These are phyloP conservation scores for Tympanuchus pallidicinctus DNA, from an alignment of 2,113 vertebrate species.

Conservation along the genomic window DNA sequence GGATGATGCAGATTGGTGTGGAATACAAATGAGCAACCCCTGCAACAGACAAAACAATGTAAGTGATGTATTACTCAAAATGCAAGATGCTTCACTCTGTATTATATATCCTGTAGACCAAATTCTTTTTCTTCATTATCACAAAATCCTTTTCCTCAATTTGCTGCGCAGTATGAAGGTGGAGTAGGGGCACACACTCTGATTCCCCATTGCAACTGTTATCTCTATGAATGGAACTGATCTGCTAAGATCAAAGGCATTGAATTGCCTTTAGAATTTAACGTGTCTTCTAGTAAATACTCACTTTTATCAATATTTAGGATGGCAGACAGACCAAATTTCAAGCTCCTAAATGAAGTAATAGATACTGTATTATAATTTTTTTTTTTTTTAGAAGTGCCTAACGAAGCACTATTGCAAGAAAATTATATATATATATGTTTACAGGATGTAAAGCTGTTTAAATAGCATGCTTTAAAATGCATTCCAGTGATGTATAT, in stretches of 20 bases:
- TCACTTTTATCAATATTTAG: neutral
- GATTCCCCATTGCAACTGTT: neutral
- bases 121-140: neutral
- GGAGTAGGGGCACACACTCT: neutral
- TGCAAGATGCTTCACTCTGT: neutral
- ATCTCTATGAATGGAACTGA: neutral
- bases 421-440: neutral
- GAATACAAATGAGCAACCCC: neutral
- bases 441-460: neutral
- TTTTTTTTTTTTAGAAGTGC: neutral
- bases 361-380: neutral
- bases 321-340: neutral
- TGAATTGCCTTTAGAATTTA: neutral
- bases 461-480: neutral
- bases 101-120: neutral
- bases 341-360: neutral
- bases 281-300: neutral
- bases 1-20: neutral
- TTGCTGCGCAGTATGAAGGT: neutral
- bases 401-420: neutral
- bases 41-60: neutral
- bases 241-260: neutral
- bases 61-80: neutral
- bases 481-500: neutral
- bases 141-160: neutral